Base-by-base conservation (phyloP, 92 coral and sea anemone species). In the Blastomussa wellsi region DNA sequence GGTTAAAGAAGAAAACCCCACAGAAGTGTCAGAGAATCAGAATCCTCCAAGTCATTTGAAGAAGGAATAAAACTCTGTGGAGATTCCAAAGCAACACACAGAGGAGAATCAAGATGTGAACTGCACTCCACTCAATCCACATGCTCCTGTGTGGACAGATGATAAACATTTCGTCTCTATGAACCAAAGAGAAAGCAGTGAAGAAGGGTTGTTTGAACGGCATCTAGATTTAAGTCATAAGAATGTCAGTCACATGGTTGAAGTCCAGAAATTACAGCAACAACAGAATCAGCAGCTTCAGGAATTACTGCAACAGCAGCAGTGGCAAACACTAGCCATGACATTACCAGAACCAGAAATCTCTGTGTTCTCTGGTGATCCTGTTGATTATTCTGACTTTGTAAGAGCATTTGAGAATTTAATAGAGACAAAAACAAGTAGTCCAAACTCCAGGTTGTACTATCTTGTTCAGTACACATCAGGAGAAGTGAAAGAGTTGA, bases 401-500 rank as follows among this genome's bases (percentile, higher is more conserved):
- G 79, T 90, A n/a, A 70, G 83, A 66, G 87, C 90, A 73, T 90
- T 86, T 72, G 93, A 86, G 22, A 81, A 81, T 35, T 72, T 90
- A 80, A 90, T 90, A 48, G 90, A 90, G 87, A 1, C 77, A 41
- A 89, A 85, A 62, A 85, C 83, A 24, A 79, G 52, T 2, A 88
- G 89, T 70, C 71, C 82, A 5, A 93, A 82, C 72, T 86, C 93
- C 1, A 79, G 88, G 19, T 65, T 90, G 80, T 81, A 92, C 78
- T 87, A 84, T 74, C 57, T 89, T 12, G 79, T 92, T 13, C 90
- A 92, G 67, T 86, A 92, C 59, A 92, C 94, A 0, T 52, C 84
- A 24, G 95, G 95, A 32, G 87, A 88, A 68, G 88, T 85, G n/a
- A 92, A 93, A 37, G 93, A 89, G 70, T 78, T 92, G 33, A 89